Base-by-base conservation (phyloP, 2,113 vertebrate species). In the Menura novaehollandiae region DNA sequence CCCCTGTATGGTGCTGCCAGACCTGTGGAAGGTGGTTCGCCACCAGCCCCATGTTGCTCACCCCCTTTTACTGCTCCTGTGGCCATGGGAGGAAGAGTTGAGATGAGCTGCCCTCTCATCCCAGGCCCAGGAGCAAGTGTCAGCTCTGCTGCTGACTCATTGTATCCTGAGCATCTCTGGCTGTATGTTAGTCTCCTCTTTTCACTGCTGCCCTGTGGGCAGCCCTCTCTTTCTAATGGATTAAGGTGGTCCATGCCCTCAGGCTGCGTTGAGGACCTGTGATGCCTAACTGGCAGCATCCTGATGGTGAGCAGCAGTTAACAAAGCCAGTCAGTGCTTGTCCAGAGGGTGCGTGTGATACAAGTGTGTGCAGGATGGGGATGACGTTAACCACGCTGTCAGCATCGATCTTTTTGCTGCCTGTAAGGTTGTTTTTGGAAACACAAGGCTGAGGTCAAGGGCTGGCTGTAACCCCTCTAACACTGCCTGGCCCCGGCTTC, bases 121-220 rank as follows among this genome's bases (percentile, higher is more conserved):
- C 24, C 1, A 5, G 23, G 37, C 43, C 27, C 28, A 35, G 80
- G 27, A 76, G 41, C 15, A 22, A 53, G 41, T 10, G 7, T 82
- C 68, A 72, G 51, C 41, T 79, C 63, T 75, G 55, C 58, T 5
- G 1, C 23, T 78, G n/a, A 58, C 39, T 32, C 11, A 3, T 47
- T 3, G 2, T 10, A 85, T 53, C 30, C 56, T 9, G 35, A 69
- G 58, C 26, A 18, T 14, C 84, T 63, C 71, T 4, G 1, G 18
- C 9, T 63, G 52, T 19, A 39, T 32, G 44, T 64, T 49, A n/a
- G 69, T 21, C 64, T 89, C 62, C 26, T 15, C 1, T 73, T 68
- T 55, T 18, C 46, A 6, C 10, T 39, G 46, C 41, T 6, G 6
- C 52, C 49, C 37, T 0, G 0, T 3, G 4, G 28, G 56, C 20